Evolutionary conservation across 2,113 vertebrate genomes (phyloP).

Genomic region (Charina bottae): DNA sequence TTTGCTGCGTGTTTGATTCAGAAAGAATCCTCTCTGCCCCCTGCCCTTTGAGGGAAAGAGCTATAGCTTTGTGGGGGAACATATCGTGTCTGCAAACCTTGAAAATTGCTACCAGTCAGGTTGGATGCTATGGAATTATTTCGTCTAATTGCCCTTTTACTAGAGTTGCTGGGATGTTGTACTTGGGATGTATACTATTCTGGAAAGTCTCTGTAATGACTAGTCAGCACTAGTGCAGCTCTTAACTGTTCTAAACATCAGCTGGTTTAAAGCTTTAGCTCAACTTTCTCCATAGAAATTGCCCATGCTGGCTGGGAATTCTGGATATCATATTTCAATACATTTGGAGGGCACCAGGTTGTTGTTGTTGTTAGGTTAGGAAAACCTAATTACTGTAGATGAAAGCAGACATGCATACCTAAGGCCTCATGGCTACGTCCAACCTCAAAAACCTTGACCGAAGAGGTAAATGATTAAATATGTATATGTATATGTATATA

Average conservation of each 20-base stretch:
- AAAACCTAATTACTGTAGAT: neutral
- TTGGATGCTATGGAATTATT: neutral
- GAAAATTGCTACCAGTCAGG: neutral
- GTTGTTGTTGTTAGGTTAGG: too few relatives aligned
- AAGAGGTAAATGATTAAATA: too few relatives aligned
- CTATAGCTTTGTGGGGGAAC: neutral
- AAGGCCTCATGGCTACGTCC: neutral
- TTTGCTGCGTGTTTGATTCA: neutral
- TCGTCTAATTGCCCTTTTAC: neutral
- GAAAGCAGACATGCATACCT: neutral
- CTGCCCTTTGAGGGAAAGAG: neutral
- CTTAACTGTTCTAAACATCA: neutral
- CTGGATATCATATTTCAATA: neutral
- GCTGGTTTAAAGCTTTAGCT: neutral
- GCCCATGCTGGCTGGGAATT: neutral
- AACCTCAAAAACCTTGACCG: neutral
- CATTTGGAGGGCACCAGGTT: neutral
- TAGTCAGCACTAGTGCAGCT: neutral
- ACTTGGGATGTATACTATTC: neutral
- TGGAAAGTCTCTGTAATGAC: neutral
- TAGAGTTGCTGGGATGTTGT: neutral
- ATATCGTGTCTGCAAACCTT: neutral
- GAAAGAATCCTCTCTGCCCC: neutral
- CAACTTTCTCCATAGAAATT: neutral
- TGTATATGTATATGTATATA: too few relatives aligned